Percentiles rank a stretch among this genome's conserved stretches.
These are phyloP conservation scores for Hyperoplus lanceolatus DNA, from an alignment of 2,797 vertebrate genomes.

Conservation along the genomic window DNA sequence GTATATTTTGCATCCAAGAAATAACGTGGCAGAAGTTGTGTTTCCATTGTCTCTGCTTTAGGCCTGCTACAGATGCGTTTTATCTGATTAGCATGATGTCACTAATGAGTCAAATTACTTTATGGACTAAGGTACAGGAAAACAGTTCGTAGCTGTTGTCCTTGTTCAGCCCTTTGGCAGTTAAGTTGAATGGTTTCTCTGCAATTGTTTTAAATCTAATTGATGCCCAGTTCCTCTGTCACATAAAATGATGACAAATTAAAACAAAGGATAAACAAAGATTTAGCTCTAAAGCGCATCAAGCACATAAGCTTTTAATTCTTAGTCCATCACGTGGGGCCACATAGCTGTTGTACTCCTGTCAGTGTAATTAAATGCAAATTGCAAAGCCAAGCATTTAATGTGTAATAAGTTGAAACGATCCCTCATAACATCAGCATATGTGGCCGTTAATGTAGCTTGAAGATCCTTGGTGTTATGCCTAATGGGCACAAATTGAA, in stretches of 20 bases:
- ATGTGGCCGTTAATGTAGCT: constrained; percentile 75
- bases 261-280: constrained; percentile 73
- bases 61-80: constrained; percentile 17
- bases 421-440: constrained; percentile 74
- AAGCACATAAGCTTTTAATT: constrained; percentile 69
- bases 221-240: constrained; percentile 42
- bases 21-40: constrained; percentile 17
- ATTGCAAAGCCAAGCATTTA: constrained; percentile 81
- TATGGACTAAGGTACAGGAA: constrained; percentile 31
- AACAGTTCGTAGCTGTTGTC: constrained; percentile 32
- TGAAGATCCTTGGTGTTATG: constrained; percentile 77
- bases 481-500: constrained; percentile 78
- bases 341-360: constrained; percentile 59
- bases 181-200: constrained; percentile 2
- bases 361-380: constrained; percentile 79
- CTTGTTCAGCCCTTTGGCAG: constrained; percentile 25
- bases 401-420: constrained; percentile 78
- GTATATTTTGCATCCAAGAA: constrained; percentile 22
- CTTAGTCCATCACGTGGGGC: constrained; percentile 66
- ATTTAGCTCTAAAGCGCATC: constrained; percentile 72
- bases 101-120: constrained; percentile 47
- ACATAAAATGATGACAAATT: constrained; percentile 70
- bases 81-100: constrained; percentile 48
- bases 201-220: constrained; percentile 45
- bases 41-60: constrained; percentile 3